Base-by-base conservation (phyloP, 2,113 vertebrate genomes). In the Otus sunia region DNA sequence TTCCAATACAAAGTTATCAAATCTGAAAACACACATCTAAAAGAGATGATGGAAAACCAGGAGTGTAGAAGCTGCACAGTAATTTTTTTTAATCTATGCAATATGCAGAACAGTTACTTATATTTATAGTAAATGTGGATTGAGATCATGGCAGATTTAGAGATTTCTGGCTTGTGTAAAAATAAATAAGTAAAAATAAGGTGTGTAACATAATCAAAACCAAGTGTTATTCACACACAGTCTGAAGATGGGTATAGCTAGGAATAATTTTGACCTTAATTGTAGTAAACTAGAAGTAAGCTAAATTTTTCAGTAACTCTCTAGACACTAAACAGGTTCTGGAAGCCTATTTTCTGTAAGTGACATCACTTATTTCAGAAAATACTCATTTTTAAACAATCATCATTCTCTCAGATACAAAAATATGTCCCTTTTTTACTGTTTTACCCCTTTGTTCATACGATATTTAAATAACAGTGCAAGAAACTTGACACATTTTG, bases 21-120 rank as follows among this genome's bases (percentile, higher is more conserved):
- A 94, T 94, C 83, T 36, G 98, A 97, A 97, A 98, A 97, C 68
- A 92, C 81, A 32, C 97, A 97, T 59, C 77, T 97, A 25, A 98
- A 98, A 94, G 97, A 96, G 71, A 97, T 97, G 80, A 67, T 98
- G 92, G 96, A 97, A 85, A 95, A 96, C 59, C 82, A 97, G 85
- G 96, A 97, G 36, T 52, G 86, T 36, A 92, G 83, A 92, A 59
- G 5, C 76, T 92, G 64, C 81, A 81, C 11, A 96, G 98, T 98
- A 98, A 97, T 79, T 49, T 37, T 62, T 37, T 75, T 77, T 26
- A n/a, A 88, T 41, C 47, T 84, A 21, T 75, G 63, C 52, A 77
- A 20, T 77, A 47, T 56, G 30, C 13, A 74, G 34, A 93, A 34
- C 12, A 78, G n/a, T 90, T 81, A 49, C 39, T 76, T 82, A 26